Evolutionary conservation across 1,140 invertebrate genomes (phyloP).

Genomic region (Drosophila biarmipes): DNA sequence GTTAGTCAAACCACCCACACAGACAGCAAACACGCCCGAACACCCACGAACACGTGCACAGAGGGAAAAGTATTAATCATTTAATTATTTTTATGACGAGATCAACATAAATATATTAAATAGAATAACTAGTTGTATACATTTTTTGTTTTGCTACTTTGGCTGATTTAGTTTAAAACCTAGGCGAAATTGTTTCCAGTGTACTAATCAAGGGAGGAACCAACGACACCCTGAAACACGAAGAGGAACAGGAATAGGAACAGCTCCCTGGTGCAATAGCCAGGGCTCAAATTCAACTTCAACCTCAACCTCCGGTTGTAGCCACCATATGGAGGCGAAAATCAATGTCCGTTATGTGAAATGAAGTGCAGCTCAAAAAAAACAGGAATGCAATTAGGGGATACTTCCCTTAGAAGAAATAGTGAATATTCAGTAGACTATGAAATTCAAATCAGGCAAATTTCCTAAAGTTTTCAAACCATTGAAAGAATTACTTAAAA

Average conservation of each 20-base stretch:
- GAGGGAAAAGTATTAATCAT: background rate
- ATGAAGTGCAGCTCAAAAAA: conserved; percentile 30
- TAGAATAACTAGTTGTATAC: background rate
- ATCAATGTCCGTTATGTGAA: conserved; percentile 68
- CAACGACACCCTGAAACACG: conserved; percentile 46
- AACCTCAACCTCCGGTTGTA: conserved; percentile 23
- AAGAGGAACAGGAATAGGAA: conserved; percentile 15
- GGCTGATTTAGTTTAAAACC: background rate
- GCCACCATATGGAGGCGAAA: conserved; percentile 57
- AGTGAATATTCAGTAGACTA: background rate
- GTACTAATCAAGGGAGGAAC: conserved; percentile 11
- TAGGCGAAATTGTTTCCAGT: background rate
- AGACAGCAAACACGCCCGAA: conserved; percentile 33
- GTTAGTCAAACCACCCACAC: conserved; percentile 38
- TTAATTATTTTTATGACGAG: background rate
- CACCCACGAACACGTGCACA: conserved; percentile 14
- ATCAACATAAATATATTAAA: background rate
- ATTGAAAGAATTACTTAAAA: too few relatives aligned
- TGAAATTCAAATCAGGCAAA: too few relatives aligned
- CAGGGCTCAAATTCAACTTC: conserved; percentile 30
- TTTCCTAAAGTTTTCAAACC: too few relatives aligned
- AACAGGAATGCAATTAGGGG: conserved; percentile 15
- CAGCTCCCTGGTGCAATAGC: conserved; percentile 47
- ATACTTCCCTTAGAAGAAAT: background rate
- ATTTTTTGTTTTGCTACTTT: too few relatives aligned